Evolutionary conservation across 2,113 vertebrate genomes (phyloP).

Genomic region (Oryzias melastigma): DNA sequence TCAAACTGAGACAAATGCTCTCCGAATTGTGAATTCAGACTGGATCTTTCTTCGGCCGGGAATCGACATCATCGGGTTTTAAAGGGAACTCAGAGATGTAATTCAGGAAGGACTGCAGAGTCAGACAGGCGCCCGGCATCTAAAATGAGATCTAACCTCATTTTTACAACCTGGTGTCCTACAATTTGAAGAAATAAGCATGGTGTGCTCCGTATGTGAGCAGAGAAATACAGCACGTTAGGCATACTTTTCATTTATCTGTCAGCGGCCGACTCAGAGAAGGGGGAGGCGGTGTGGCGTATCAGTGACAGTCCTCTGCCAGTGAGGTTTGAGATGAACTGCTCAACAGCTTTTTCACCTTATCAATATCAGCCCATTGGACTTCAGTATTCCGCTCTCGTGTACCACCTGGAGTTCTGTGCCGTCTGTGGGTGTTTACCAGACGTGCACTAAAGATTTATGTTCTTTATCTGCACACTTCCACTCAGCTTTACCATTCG

Average conservation of each 20-base stretch:
- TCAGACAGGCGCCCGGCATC: conserved; percentile 12
- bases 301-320: background rate
- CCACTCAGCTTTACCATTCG: too few species aligned
- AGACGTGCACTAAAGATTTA: too few species aligned
- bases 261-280: background rate
- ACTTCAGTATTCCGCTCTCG: conserved; percentile 23
- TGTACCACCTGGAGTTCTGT: conserved; percentile 15
- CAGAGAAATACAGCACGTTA: conserved; percentile 3
- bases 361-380: conserved; percentile 27
- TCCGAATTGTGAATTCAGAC: too few species aligned
- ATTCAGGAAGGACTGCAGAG: conserved; percentile 1
- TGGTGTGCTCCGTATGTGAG: background rate
- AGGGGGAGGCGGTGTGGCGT: background rate
- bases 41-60: background rate
- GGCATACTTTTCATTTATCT: background rate
- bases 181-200: conserved; percentile 7
- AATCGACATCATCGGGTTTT: background rate
- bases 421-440: too few species aligned
- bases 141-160: conserved; percentile 18
- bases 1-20: conserved; percentile 37
- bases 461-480: too few species aligned
- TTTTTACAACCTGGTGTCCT: conserved; percentile 2
- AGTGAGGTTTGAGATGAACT: background rate
- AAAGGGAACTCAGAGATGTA: background rate
- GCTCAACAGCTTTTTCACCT: conserved; percentile 1